phyloP scores from a whole-genome alignment of 2,113 vertebrate genomes.

The Poeciliopsis turrubarensis region DNA sequence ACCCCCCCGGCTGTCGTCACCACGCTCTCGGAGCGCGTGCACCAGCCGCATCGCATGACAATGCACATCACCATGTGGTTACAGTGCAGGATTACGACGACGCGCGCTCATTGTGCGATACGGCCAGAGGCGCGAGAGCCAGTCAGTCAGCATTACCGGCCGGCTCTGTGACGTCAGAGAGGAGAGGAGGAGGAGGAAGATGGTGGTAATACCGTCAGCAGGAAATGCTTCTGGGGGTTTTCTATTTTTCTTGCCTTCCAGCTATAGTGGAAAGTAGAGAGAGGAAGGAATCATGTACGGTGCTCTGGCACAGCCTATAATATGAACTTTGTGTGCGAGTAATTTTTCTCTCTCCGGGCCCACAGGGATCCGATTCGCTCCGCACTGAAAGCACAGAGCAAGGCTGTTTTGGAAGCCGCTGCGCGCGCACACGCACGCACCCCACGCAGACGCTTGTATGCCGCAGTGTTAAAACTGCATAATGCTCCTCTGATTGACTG shows the following conservation, averaged over 20 bases:
- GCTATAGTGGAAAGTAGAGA: neutral
- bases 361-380: constrained; percentile 46
- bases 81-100: constrained; percentile 6
- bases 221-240: constrained; percentile 46
- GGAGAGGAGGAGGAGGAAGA: constrained; percentile 2
- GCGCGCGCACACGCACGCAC: neutral
- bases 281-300: constrained; percentile 28
- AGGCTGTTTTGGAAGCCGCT: constrained; percentile 48
- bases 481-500: constrained; percentile 58
- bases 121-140: constrained; percentile 43
- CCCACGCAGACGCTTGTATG: neutral
- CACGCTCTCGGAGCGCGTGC: constrained; percentile 1
- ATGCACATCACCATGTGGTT: constrained; percentile 27
- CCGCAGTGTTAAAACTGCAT: constrained; percentile 48
- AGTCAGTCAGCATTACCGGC: constrained; percentile 40
- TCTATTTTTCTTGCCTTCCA: constrained; percentile 44
- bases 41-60: constrained; percentile 54
- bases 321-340: constrained; percentile 49
- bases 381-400: constrained; percentile 46
- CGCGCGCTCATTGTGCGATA: constrained; percentile 18
- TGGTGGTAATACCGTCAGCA: constrained; percentile 41
- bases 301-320: constrained; percentile 31
- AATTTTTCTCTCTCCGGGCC: constrained; percentile 39
- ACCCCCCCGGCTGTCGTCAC: neutral
- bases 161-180: constrained; percentile 49